These are phyloP conservation scores for Aspidoscelis tigris DNA, from an alignment of 2,113 vertebrate genomes.

Conservation along the genomic window DNA sequence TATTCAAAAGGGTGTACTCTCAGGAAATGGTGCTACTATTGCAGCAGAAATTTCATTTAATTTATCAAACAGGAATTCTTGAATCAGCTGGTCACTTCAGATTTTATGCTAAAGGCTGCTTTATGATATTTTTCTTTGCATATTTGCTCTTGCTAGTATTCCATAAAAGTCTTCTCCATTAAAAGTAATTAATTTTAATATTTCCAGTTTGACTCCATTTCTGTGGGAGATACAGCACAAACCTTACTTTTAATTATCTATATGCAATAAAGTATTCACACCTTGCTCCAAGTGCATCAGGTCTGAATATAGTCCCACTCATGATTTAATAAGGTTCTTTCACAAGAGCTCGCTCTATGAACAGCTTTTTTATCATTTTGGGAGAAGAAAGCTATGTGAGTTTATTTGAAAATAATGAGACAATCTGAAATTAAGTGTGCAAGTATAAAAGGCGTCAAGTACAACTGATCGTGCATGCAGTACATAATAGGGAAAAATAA, in stretches of 20 bases:
- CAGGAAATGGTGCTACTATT: no score
- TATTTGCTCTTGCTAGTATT: background rate
- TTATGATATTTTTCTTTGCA: background rate
- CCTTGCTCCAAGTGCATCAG: slow-evolving; percentile 23
- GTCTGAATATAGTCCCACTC: slow-evolving; percentile 53
- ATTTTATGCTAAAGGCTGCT: background rate
- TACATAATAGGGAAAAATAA: background rate
- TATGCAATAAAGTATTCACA: slow-evolving; percentile 57
- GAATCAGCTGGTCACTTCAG: background rate
- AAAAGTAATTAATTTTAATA: slow-evolving; percentile 56
- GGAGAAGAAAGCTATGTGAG: slow-evolving; percentile 36
- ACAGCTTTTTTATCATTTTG: slow-evolving; percentile 39
- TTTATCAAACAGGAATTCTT: background rate
- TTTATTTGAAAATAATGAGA: slow-evolving; percentile 46
- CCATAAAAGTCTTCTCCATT: slow-evolving; percentile 22
- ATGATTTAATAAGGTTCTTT: slow-evolving; percentile 50
- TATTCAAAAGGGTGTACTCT: no score
- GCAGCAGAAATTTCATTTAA: background rate
- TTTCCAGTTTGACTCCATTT: slow-evolving; percentile 29
- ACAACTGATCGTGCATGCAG: background rate
- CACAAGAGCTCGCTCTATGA: slow-evolving; percentile 39
- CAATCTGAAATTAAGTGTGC: slow-evolving; percentile 8
- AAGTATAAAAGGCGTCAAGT: background rate
- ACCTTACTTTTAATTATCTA: slow-evolving; percentile 55
- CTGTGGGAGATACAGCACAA: slow-evolving; percentile 49